Percentiles rank a stretch among this genome's conserved stretches.
These are phyloP conservation scores for Antheraea mylitta DNA, from an alignment of 1,140 invertebrate species.

Conservation along the genomic window DNA sequence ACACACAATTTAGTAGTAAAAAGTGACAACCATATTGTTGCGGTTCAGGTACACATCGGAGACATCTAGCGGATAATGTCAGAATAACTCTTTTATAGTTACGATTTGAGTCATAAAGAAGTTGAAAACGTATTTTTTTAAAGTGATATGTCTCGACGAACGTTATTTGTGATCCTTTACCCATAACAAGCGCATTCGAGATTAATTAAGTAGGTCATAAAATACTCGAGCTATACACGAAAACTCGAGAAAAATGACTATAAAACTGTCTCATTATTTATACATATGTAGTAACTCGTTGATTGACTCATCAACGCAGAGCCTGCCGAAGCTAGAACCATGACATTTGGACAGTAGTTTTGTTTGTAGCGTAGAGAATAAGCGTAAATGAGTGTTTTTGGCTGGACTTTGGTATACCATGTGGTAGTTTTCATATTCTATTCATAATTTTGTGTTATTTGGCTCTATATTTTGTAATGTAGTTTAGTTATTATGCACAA, in stretches of 20 bases:
- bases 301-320: too few relatives aligned
- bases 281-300: too few relatives aligned
- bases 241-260: background rate
- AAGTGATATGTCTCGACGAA: slow-evolving; percentile 9
- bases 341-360: too few relatives aligned
- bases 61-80: slow-evolving; percentile 8
- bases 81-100: slow-evolving; percentile 5
- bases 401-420: too few relatives aligned
- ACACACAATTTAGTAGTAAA: too few relatives aligned
- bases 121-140: slow-evolving; percentile 12
- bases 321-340: too few relatives aligned
- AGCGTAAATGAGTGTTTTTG: too few relatives aligned
- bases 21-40: background rate
- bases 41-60: background rate
- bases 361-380: too few relatives aligned
- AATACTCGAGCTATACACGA: background rate
- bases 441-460: too few relatives aligned
- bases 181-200: slow-evolving; percentile 5
- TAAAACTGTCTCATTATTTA: background rate
- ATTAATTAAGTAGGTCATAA: slow-evolving; percentile 10
- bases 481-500: too few relatives aligned
- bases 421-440: too few relatives aligned
- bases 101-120: slow-evolving; percentile 4
- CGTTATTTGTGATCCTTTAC: slow-evolving; percentile 12
- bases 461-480: too few relatives aligned